Base-by-base conservation (phyloP, 35 echinoderm and acorn worm genomes). In the Eucidaris tribuloides region DNA sequence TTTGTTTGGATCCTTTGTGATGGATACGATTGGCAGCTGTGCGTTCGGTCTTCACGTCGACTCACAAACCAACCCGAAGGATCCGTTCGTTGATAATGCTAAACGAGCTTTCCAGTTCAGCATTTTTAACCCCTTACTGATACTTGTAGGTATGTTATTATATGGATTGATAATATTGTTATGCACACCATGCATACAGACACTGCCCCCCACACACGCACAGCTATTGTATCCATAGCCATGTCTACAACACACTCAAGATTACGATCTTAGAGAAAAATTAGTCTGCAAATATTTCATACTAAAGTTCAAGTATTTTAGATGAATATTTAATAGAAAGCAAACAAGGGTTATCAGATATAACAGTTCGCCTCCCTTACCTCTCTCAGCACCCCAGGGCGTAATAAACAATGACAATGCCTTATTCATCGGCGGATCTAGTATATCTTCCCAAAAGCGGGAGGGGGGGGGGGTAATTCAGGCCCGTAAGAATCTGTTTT, bases 1-100 rank as follows among this genome's bases (percentile, higher is more conserved):
- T 7, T 11, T 72, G 9, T 72, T 72, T 20, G 66, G 66, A 23
- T 72, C 66, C 43, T 72, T 43, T 39, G 66, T 72, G 0, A 72
- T 72, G 66, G 66, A 72, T 20, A 43, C 40, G 13, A 19, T 72
- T 72, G 66, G 66, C 23, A 72, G 66, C 66, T 72, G 66, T 42
- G 66, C 66, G 4, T 72, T 72, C 38, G 66, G 66, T 20, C 40
- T 72, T 7, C 11, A 72, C 40, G 36, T 72, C 11, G 66, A 72
- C 23, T 72, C 66, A 2, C 66, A 72, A 39, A 23, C 66, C 0
- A 19, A 72, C 19, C 66, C 66, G 7, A 35, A 4, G 36, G 36
- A 72, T 39, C 66, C 66, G 24, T 72, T 72, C 22, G 66, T 72
- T 32, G 36, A 11, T 0, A 0, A 72, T 39, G 66, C 66, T 9